These are phyloP conservation scores for Athetis lepigone DNA, from an alignment of 2,888 invertebrate species.

Conservation along the genomic window DNA sequence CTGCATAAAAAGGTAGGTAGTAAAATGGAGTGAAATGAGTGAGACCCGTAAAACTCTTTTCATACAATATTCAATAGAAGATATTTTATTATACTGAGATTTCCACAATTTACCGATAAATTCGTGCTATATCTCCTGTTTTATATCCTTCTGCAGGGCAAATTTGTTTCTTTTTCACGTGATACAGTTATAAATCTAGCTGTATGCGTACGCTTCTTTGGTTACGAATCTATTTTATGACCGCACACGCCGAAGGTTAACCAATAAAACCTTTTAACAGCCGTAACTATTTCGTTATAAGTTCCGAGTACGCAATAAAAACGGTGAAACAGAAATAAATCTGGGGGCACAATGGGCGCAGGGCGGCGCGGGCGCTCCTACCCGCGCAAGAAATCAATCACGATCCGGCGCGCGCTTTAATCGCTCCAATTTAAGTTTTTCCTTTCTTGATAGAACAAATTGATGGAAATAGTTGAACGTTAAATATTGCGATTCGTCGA, in stretches of 20 bases:
- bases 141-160: slow-evolving; percentile 86
- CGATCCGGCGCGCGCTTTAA: slow-evolving; percentile 78
- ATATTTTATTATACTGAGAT: slow-evolving; percentile 89
- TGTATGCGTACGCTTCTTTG: slow-evolving; percentile 86
- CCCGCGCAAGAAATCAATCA: slow-evolving; percentile 83
- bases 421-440: slow-evolving; percentile 87
- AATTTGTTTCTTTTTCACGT: slow-evolving; percentile 89
- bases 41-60: slow-evolving; percentile 87
- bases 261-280: slow-evolving; percentile 91
- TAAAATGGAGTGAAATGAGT: slow-evolving; percentile 88
- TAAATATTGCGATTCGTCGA: slow-evolving; percentile 82
- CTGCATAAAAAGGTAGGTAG: slow-evolving; percentile 85
- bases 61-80: slow-evolving; percentile 90
- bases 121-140: slow-evolving; percentile 86
- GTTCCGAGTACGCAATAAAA: slow-evolving; percentile 90
- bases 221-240: slow-evolving; percentile 90
- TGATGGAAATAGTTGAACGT: slow-evolving; percentile 85
- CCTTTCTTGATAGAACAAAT: slow-evolving; percentile 83
- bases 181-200: slow-evolving; percentile 88
- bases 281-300: slow-evolving; percentile 90
- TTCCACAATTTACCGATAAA: slow-evolving; percentile 89
- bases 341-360: slow-evolving; percentile 81
- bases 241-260: slow-evolving; percentile 89
- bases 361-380: slow-evolving; percentile 67
- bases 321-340: slow-evolving; percentile 88